Percentiles rank a stretch among this genome's conserved stretches.
These are phyloP conservation scores for Myotis yumanensis DNA, from an alignment of 2,113 vertebrate genomes.

Conservation along the genomic window DNA sequence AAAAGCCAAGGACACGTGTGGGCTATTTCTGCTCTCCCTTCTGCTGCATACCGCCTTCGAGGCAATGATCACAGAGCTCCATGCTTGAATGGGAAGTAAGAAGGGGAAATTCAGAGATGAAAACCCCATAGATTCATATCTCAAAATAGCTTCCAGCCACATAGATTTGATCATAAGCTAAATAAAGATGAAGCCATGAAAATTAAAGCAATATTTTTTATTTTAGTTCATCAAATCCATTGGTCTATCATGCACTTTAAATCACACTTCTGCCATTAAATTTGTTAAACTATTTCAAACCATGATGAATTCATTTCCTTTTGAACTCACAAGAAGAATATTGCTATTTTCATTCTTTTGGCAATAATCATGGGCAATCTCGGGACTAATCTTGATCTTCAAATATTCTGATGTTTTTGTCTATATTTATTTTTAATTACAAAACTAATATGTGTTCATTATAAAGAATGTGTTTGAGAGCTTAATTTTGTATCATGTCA, in stretches of 20 bases:
- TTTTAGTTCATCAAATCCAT: background rate
- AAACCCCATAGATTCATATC: background rate
- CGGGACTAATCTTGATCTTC: background rate
- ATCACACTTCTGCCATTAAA: conserved; percentile 1
- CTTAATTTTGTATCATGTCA: conserved; percentile 16
- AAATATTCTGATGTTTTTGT: background rate
- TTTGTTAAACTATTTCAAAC: background rate
- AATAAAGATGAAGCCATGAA: conserved; percentile 8
- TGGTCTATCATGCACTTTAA: background rate
- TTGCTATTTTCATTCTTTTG: background rate
- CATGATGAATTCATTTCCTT: conserved; percentile 8
- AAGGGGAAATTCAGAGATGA: background rate
- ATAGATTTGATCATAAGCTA: background rate
- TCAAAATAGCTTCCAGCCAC: conserved; percentile 24
- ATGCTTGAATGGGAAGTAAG: background rate
- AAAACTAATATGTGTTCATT: background rate
- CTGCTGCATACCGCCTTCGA: background rate
- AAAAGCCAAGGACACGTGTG: background rate
- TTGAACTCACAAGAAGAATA: background rate
- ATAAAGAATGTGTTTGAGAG: background rate
- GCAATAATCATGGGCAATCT: background rate
- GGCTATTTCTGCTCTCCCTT: background rate
- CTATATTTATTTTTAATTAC: background rate
- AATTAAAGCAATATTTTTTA: conserved; percentile 40
- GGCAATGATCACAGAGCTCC: background rate